phyloP scores from a whole-genome alignment of 1,140 invertebrate species.

The Heliconius hewitsoni region DNA sequence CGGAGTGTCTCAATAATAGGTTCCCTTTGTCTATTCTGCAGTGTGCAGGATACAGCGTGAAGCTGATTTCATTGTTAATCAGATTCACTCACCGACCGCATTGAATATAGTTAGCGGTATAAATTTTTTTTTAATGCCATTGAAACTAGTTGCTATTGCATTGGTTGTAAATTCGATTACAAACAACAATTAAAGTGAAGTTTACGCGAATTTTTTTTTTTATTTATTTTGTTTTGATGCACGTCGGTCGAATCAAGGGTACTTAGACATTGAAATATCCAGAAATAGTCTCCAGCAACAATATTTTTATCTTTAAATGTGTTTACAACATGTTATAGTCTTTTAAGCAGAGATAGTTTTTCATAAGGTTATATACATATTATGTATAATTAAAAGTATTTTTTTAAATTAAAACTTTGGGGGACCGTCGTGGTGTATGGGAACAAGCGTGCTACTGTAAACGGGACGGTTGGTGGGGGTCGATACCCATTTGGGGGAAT shows the following conservation, averaged over 20 bases:
- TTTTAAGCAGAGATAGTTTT: background rate
- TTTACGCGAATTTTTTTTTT: constrained; percentile 28
- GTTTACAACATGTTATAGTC: constrained; percentile 19
- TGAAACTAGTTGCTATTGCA: background rate
- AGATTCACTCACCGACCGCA: background rate
- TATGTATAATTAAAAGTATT: no score
- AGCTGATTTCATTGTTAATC: background rate
- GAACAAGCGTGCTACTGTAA: no score
- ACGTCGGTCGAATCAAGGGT: constrained; percentile 46
- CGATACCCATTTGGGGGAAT: no score
- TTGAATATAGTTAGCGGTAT: background rate
- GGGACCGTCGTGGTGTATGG: no score
- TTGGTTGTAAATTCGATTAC: constrained; percentile 15
- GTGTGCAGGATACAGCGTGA: no score
- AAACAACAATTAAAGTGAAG: constrained; percentile 40
- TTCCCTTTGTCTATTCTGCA: no score
- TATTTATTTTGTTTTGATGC: constrained; percentile 45
- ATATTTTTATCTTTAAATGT: constrained; percentile 21
- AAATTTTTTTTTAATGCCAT: background rate
- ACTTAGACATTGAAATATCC: constrained; percentile 32
- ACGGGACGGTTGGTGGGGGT: no score
- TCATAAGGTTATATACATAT: background rate
- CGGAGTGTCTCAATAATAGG: no score
- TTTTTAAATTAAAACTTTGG: background rate
- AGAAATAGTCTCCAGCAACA: constrained; percentile 35